phyloP scores from a whole-genome alignment of 2,797 vertebrate species.

The Pseudotriccus pelzelni region DNA sequence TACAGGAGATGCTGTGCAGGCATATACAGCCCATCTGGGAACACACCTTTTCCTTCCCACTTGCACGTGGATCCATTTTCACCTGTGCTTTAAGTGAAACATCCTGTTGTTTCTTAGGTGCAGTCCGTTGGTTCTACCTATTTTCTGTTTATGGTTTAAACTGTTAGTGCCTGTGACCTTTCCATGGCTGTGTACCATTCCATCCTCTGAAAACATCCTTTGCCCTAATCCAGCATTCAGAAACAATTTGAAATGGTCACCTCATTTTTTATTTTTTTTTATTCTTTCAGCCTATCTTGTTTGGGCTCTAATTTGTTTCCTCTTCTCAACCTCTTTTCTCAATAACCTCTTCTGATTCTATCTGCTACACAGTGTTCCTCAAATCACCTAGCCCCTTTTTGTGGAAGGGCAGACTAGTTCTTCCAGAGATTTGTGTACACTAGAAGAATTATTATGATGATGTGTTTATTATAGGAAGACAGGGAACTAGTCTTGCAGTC shows the following conservation, averaged over 20 bases:
- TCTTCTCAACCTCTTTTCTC: neutral
- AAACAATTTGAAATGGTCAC: neutral
- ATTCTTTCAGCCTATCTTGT: neutral
- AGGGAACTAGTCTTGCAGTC: conserved; percentile 32
- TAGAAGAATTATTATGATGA: neutral
- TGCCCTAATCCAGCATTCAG: neutral
- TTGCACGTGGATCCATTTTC: neutral
- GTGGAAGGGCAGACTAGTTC: neutral
- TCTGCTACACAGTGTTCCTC: neutral
- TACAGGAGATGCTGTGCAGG: neutral
- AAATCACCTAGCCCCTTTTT: neutral
- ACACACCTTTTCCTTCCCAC: neutral
- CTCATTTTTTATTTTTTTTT: neutral
- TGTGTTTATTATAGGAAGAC: conserved; percentile 45
- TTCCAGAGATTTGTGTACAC: conserved; percentile 12
- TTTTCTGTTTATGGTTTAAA: neutral
- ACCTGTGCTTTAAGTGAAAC: neutral
- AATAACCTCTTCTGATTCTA: neutral
- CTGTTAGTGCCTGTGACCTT: neutral
- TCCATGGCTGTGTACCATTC: neutral
- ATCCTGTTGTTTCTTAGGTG: neutral
- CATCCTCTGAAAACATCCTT: neutral
- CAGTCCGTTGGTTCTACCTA: neutral
- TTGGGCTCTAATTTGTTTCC: neutral
- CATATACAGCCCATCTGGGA: neutral